Conservation (phyloP, 2,113 vertebrate genomes). For the Osmerus mordax region DNA sequence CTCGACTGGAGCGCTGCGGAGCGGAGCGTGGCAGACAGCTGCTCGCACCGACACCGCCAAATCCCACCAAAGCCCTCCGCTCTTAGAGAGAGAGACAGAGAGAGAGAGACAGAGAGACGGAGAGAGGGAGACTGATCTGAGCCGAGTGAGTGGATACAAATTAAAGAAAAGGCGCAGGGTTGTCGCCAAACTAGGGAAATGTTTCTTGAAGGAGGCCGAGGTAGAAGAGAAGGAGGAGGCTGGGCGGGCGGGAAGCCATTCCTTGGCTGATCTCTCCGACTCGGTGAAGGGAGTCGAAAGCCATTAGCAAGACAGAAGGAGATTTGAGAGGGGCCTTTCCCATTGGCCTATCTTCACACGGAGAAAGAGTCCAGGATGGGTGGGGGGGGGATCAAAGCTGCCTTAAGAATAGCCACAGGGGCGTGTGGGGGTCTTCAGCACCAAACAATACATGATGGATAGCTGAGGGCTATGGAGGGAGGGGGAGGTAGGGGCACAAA, state of each 20-base stretch:
- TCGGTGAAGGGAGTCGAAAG: conserved; percentile 11
- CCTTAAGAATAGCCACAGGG: background rate
- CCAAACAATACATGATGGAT: conserved; percentile 13
- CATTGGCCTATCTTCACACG: conserved; percentile 5
- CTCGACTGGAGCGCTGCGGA: conserved; percentile 27
- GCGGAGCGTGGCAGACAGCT: conserved; percentile 17
- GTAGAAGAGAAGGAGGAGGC: background rate
- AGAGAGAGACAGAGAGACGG: background rate
- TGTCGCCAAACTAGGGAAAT: background rate
- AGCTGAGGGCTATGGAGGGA: conserved; percentile 3
- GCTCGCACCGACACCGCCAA: background rate
- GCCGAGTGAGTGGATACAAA: background rate
- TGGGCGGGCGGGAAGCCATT: background rate
- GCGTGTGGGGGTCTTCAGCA: background rate
- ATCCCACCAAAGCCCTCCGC: conserved; percentile 6
- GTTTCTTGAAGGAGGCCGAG: background rate
- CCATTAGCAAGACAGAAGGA: conserved; percentile 26
- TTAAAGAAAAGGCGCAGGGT: conserved; percentile 1
- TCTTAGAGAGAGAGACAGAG: background rate
- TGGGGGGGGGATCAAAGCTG: background rate
- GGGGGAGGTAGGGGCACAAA: conserved; percentile 1
- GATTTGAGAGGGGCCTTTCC: conserved; percentile 14
- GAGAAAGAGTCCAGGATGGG: background rate
- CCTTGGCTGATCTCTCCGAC: conserved; percentile 4
- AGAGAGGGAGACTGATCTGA: background rate